Conservation (phyloP, 2,888 invertebrate genomes). For the Dugesia japonica region DNA sequence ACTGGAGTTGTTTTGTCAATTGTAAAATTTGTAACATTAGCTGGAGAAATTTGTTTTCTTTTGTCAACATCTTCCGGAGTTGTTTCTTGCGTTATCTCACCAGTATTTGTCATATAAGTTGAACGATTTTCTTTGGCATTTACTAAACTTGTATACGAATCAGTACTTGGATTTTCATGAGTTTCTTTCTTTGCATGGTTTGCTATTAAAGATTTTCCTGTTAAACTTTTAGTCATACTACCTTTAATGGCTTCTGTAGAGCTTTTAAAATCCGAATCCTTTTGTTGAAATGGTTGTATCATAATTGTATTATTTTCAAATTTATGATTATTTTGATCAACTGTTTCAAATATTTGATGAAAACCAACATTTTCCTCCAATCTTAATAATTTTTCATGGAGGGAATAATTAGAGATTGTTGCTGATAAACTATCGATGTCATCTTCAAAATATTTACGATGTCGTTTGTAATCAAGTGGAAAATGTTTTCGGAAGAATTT, state of each 20-base stretch:
- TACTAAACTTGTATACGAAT: neutral
- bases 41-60: neutral
- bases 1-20: neutral
- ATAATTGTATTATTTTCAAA: neutral
- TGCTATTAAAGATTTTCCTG: neutral
- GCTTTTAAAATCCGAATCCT: neutral
- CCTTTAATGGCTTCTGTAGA: neutral
- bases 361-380: neutral
- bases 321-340: slow-evolving; percentile 6
- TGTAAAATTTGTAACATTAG: neutral
- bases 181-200: neutral
- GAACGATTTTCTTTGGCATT: neutral
- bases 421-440: slow-evolving; percentile 24
- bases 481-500: slow-evolving; percentile 5
- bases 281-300: neutral
- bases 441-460: neutral
- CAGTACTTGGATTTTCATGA: neutral
- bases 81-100: neutral
- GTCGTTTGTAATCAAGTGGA: neutral
- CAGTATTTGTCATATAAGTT: neutral
- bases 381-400: slow-evolving; percentile 2
- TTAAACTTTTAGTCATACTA: neutral
- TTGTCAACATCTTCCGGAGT: neutral
- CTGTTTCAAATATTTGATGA: neutral
- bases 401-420: slow-evolving; percentile 21